These are phyloP conservation scores for Hypomesus transpacificus DNA, from an alignment of 2,113 vertebrate species.

Conservation along the genomic window DNA sequence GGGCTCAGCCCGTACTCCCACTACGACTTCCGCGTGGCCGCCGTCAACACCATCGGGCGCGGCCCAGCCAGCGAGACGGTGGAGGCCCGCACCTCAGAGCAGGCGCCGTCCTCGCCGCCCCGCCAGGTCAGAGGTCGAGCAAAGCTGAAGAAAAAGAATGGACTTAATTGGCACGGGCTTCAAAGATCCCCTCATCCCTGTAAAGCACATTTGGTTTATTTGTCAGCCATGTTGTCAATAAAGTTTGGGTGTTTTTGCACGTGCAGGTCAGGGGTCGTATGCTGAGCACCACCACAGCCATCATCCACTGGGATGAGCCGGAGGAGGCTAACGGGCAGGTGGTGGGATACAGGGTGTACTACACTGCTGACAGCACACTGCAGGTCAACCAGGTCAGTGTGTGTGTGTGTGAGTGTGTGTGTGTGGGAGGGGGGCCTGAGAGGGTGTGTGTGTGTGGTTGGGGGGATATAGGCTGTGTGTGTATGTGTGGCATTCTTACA, in stretches of 20 bases:
- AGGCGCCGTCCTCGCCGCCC: slow-evolving; percentile 93
- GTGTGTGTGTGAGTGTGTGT: slow-evolving; percentile 11
- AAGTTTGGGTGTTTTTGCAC: slow-evolving; percentile 6
- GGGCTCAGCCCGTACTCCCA: slow-evolving; percentile 97
- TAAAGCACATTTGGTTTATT: not conserved
- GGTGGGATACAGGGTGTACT: slow-evolving; percentile 97
- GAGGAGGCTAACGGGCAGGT: slow-evolving; percentile 98
- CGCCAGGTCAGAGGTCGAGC: slow-evolving; percentile 77
- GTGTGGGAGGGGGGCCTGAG: not conserved
- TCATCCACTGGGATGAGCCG: slow-evolving; percentile 98
- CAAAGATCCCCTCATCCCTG: no score
- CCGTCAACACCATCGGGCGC: slow-evolving; percentile 94
- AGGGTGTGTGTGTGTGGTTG: not conserved
- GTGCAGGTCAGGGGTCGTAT: slow-evolving; percentile 88
- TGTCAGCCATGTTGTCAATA: not conserved
- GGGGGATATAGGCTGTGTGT: no score
- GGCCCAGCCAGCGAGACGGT: slow-evolving; percentile 90
- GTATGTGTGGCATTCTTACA: no score
- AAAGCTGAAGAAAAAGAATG: not conserved
- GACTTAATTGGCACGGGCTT: not conserved
- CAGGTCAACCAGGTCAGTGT: slow-evolving; percentile 80
- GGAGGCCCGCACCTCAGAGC: slow-evolving; percentile 91
- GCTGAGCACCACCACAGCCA: slow-evolving; percentile 94
- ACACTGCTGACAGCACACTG: slow-evolving; percentile 86
- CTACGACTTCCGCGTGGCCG: slow-evolving; percentile 93